phyloP scores from a whole-genome alignment of 2,888 invertebrate genomes.

The Operophtera brumata region DNA sequence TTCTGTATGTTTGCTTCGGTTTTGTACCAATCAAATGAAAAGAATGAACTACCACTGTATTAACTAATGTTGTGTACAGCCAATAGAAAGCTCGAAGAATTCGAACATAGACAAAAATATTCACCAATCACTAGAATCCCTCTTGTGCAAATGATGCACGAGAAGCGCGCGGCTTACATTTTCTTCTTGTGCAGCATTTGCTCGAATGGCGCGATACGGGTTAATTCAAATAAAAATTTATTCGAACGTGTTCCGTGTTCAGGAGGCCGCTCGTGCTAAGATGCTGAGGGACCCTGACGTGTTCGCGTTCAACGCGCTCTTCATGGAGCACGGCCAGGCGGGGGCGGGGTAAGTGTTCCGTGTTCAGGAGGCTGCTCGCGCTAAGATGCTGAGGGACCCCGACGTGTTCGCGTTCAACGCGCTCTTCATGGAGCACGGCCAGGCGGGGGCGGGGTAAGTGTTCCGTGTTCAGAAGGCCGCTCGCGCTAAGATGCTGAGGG shows the following conservation, averaged over 20 bases:
- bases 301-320: slow-evolving; percentile 79
- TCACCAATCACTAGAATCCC: too few relatives aligned
- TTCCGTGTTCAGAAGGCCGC: slow-evolving; percentile 27
- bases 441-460: slow-evolving; percentile 59
- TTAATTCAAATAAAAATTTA: neutral
- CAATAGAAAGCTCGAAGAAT: too few relatives aligned
- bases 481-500: slow-evolving; percentile 68
- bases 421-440: slow-evolving; percentile 74
- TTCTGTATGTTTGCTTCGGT: too few relatives aligned
- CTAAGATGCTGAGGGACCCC: slow-evolving; percentile 74
- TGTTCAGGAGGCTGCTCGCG: slow-evolving; percentile 37
- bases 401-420: slow-evolving; percentile 81
- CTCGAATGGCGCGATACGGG: neutral
- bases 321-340: slow-evolving; percentile 72
- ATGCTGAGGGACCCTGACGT: slow-evolving; percentile 79
- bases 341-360: slow-evolving; percentile 51
- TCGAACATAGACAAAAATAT: too few relatives aligned
- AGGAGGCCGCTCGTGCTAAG: slow-evolving; percentile 58
- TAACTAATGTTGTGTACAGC: too few relatives aligned
- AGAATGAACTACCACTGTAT: too few relatives aligned
- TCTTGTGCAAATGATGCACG: too few relatives aligned
- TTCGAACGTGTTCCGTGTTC: too few relatives aligned
- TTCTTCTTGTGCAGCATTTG: too few relatives aligned
- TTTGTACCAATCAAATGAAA: too few relatives aligned
- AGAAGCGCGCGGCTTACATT: too few relatives aligned